Evolutionary conservation across 2,888 invertebrate genomes (phyloP).

Genomic region (Drosophila formosana): DNA sequence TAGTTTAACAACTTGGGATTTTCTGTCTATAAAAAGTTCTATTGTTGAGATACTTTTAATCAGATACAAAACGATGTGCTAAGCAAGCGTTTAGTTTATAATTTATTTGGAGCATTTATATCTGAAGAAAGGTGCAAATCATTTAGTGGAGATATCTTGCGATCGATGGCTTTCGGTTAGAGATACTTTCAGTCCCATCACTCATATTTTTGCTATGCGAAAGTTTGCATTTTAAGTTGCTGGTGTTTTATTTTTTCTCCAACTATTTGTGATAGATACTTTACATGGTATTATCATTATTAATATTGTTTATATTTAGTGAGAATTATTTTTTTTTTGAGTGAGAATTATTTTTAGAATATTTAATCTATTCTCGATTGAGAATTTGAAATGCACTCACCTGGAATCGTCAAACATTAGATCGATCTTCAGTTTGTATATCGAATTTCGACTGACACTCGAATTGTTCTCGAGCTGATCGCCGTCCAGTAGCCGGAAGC

Average conservation of each 20-base stretch:
- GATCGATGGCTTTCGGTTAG: neutral
- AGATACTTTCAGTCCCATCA: no score
- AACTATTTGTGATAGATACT: no score
- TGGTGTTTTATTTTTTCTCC: no score
- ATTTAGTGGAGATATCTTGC: neutral
- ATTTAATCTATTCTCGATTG: no score
- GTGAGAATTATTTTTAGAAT: no score
- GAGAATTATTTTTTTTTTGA: no score
- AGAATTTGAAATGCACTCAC: constrained; percentile 75
- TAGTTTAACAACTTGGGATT: neutral
- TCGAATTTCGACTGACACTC: constrained; percentile 87
- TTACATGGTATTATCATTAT: no score
- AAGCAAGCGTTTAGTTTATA: neutral
- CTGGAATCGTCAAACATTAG: constrained; percentile 92
- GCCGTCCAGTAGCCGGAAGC: constrained; percentile 84
- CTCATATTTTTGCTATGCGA: no score
- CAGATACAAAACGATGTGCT: neutral
- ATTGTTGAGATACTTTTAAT: neutral
- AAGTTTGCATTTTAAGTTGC: no score
- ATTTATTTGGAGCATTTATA: neutral
- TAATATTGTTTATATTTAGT: no score
- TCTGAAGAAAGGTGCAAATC: neutral
- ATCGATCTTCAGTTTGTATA: constrained; percentile 94
- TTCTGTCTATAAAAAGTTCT: neutral
- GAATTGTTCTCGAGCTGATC: constrained; percentile 85